A percentile compares a stretch with the other conserved stretches of the same genome.
These are phyloP conservation scores for Phaenicophaeus curvirostris DNA, from an alignment of 2,797 vertebrate genomes.

Conservation along the genomic window DNA sequence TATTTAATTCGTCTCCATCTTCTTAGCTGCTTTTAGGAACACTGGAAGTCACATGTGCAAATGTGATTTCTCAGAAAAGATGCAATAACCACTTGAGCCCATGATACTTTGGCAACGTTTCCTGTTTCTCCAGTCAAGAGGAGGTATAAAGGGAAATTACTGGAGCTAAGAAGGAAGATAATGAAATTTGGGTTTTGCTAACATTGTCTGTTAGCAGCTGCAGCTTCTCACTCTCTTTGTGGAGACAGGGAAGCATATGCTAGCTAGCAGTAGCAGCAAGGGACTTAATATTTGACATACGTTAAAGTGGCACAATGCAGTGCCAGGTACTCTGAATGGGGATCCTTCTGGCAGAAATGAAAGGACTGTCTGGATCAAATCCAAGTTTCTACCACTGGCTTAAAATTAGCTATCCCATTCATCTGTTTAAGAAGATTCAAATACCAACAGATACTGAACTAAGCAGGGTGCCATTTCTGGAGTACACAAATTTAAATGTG, in stretches of 20 bases:
- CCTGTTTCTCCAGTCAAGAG: not conserved
- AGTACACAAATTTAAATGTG: not conserved
- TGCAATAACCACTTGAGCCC: not conserved
- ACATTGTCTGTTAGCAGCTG: not conserved
- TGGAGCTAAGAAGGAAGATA: not conserved
- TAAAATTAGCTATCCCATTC: not conserved
- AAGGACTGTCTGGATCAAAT: not conserved
- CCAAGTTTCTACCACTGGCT: not conserved
- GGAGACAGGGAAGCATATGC: not conserved
- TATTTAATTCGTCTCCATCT: not conserved
- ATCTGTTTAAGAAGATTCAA: not conserved
- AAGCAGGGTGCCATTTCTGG: not conserved
- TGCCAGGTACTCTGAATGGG: not conserved
- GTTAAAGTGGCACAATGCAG: not conserved
- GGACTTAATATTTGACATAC: not conserved
- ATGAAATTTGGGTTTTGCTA: not conserved
- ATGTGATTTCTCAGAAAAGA: not conserved
- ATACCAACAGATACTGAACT: not conserved
- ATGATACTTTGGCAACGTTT: not conserved
- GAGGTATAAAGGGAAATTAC: not conserved
- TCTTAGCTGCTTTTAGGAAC: not conserved
- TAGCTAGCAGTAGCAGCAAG: not conserved
- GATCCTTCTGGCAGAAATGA: not conserved
- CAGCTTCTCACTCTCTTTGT: not conserved
- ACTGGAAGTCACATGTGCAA: not conserved